Conservation (phyloP, 1,140 invertebrate species). For the Philotrypesis tridentata region DNA sequence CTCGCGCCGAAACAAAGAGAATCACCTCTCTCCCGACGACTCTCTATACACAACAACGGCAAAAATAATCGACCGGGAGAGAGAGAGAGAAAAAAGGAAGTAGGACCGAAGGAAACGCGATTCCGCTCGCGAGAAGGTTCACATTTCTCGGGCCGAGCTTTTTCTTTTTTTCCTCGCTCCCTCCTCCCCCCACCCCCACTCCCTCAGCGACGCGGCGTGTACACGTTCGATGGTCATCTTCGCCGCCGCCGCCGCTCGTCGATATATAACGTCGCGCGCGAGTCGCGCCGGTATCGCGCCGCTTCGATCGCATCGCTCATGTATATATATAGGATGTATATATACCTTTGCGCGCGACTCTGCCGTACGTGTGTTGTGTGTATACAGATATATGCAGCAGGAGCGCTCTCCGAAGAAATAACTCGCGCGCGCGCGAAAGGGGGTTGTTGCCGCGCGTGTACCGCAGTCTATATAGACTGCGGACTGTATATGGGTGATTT, state of each 20-base stretch:
- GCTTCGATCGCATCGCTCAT: constrained; percentile 30
- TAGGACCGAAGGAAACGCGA: constrained; percentile 28
- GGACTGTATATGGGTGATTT: too few species aligned
- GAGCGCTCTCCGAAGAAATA: constrained; percentile 1
- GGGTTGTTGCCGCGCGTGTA: neutral
- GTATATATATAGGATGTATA: constrained; percentile 1
- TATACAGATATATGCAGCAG: too few species aligned
- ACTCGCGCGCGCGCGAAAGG: constrained; percentile 2
- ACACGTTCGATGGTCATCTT: constrained; percentile 33
- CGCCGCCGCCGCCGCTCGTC: neutral
- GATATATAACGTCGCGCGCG: constrained; percentile 37
- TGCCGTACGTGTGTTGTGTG: too few species aligned
- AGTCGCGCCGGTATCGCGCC: neutral
- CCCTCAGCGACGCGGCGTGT: neutral
- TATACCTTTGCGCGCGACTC: too few species aligned
- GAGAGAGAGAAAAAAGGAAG: neutral
- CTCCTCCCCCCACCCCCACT: too few species aligned
- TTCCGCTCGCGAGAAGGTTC: constrained; percentile 21
- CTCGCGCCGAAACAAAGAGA: neutral
- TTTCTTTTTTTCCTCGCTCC: neutral
- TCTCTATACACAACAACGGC: neutral
- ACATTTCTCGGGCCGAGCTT: constrained; percentile 27
- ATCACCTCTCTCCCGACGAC: neutral
- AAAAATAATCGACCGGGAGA: neutral
- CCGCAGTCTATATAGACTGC: too few species aligned